A percentile compares a stretch with the other conserved stretches of the same genome.
phyloP scores from a whole-genome alignment of 2,113 vertebrate genomes.

The Sisor rabdophorus region DNA sequence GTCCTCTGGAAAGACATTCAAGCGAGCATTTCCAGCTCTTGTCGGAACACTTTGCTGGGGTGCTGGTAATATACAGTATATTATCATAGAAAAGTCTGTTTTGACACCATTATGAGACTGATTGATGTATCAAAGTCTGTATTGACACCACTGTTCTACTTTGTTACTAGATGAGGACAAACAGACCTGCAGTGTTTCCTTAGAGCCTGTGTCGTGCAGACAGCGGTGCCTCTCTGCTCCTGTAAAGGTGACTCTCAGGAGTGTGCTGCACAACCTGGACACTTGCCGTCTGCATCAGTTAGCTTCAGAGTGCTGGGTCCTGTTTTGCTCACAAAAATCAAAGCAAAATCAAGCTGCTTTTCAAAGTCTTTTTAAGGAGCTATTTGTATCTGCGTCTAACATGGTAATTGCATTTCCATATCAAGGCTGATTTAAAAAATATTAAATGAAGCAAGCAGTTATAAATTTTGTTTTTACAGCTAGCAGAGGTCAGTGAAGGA shows the following conservation, averaged over 20 bases:
- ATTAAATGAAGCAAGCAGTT: background rate
- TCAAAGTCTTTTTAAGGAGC: constrained; percentile 65
- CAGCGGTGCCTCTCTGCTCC: constrained; percentile 66
- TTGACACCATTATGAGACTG: background rate
- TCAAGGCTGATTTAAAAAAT: background rate
- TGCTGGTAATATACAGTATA: constrained; percentile 53
- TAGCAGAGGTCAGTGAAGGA: constrained; percentile 73
- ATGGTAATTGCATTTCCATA: constrained; percentile 70
- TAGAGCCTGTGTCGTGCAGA: constrained; percentile 76
- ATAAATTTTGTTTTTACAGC: constrained; percentile 61
- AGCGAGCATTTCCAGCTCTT: constrained; percentile 69
- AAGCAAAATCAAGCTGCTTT: constrained; percentile 54
- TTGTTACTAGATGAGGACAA: constrained; percentile 49
- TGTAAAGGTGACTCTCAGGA: constrained; percentile 73
- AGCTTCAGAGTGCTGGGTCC: constrained; percentile 77
- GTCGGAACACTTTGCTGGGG: constrained; percentile 69
- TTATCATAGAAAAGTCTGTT: background rate
- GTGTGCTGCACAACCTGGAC: constrained; percentile 67
- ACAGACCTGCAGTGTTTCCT: constrained; percentile 67
- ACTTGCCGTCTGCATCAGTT: constrained; percentile 53
- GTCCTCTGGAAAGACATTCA: constrained; percentile 64
- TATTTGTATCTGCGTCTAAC: constrained; percentile 64
- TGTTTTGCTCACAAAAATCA: constrained; percentile 55
- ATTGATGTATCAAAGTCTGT: background rate
- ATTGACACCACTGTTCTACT: background rate